Evolutionary conservation across 1,140 invertebrate species (phyloP), one percentile per base, ranked within the genome.

Genomic region (Bacillus rossius): DNA sequence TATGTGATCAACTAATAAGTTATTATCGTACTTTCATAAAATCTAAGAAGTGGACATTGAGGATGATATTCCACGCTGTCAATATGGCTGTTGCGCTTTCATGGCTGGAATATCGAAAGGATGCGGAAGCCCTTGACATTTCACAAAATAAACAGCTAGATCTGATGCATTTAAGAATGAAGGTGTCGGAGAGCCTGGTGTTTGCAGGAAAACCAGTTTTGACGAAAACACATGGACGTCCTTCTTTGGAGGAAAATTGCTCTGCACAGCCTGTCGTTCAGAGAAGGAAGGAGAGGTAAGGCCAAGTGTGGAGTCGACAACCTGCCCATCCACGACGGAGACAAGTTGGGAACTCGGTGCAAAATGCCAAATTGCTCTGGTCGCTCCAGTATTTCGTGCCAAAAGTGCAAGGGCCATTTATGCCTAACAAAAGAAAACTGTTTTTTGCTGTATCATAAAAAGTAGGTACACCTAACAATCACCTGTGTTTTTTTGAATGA

Each of bases 31-130:
- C 60, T 20, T 67, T 63, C 54, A 61, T 68, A 20, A 61, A 58
- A 61, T 69, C 65, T 10, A 61, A 60, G 64, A 71, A 72, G 67
- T 71, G 67, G 66, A 71, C 66, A 42, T 20, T 71, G 34, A 55
- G 64, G 38, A 62, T 70, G 58, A 61, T 71, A 41, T 60, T 59
- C 47, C 69, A 71, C 66, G 62, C 51, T 23, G 52, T 70, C 10
- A 65, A 71, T 56, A 19, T 71, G 19, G 63, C 62, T 3, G 38
- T 61, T 38, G 53, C 50, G 14, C 63, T 69, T 55, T 54, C 50
- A 38, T 71, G 65, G 68, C 51, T 68, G 22, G 67, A 69, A 59
- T 69, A 71, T 60, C 59, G 54, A 57, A 45, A 26, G 47, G 56
- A 65, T 54, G 40, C 55, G 10, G 45, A 56, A n/a, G 43, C 34